phyloP scores from a whole-genome alignment of 2,888 invertebrate species.

The Ephialtes manifestator region DNA sequence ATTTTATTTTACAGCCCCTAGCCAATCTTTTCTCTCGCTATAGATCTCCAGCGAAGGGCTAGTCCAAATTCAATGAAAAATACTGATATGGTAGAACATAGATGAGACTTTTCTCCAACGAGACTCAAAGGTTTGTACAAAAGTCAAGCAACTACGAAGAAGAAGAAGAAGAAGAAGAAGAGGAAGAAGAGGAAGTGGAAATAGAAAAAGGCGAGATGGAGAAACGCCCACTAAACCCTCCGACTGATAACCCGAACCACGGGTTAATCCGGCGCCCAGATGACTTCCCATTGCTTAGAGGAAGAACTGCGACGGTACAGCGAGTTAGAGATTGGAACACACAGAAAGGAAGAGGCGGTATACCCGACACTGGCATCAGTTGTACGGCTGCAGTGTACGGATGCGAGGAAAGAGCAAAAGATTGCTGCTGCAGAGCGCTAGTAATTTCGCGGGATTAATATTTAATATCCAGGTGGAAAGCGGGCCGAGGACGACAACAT shows the following conservation, averaged over 20 bases:
- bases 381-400: constrained; percentile 66
- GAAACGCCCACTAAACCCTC: constrained; percentile 64
- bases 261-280: constrained; percentile 84
- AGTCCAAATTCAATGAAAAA: constrained; percentile 5
- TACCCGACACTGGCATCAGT: constrained; percentile 63
- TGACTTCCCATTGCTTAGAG: constrained; percentile 83
- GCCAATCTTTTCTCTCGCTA: not conserved
- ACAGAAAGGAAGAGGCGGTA: constrained; percentile 74
- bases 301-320: constrained; percentile 43
- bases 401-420: constrained; percentile 73
- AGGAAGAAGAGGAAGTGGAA: constrained; percentile 22
- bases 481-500: constrained; percentile 24
- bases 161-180: constrained; percentile 9
- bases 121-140: not conserved
- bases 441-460: constrained; percentile 85
- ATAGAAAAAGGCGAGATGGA: constrained; percentile 29
- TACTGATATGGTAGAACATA: not conserved
- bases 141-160: constrained; percentile 16
- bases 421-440: constrained; percentile 77
- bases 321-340: constrained; percentile 65
- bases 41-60: not conserved
- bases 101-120: not conserved
- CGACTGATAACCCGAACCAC: constrained; percentile 83
- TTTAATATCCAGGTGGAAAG: constrained; percentile 81
- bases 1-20: too few species aligned